phyloP scores from a whole-genome alignment of 2,888 invertebrate genomes.

The Caenorhabditis doughertyi region DNA sequence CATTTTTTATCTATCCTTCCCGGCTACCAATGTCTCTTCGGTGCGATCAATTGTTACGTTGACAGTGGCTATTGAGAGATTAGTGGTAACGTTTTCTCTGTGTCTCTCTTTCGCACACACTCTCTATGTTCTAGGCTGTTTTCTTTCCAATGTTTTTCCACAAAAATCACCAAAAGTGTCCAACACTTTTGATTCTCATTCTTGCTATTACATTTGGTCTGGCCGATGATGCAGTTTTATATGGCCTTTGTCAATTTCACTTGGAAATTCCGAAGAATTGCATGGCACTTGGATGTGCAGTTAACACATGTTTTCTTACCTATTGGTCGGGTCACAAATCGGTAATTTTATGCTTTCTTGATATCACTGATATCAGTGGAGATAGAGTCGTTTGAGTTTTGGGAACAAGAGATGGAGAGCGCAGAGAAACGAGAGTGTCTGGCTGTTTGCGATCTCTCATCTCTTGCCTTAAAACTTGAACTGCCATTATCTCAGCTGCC shows the following conservation, averaged over 20 bases:
- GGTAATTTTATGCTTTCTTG: slow-evolving; percentile 2
- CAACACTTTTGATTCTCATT: neutral
- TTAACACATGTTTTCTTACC: slow-evolving; percentile 41
- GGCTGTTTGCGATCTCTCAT: too few relatives aligned
- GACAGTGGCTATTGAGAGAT: slow-evolving; percentile 29
- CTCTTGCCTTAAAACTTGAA: too few relatives aligned
- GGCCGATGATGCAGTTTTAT: slow-evolving; percentile 40
- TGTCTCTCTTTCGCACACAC: too few relatives aligned
- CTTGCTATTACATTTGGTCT: slow-evolving; percentile 35
- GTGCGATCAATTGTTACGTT: slow-evolving; percentile 18
- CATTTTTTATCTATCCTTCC: slow-evolving; percentile 40
- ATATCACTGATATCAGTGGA: too few relatives aligned
- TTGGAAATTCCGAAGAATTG: slow-evolving; percentile 27
- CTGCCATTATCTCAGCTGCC: too few relatives aligned
- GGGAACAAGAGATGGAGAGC: too few relatives aligned
- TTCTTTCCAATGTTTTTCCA: slow-evolving; percentile 45
- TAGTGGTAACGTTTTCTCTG: slow-evolving; percentile 3
- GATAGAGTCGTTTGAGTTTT: too few relatives aligned
- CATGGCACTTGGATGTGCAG: slow-evolving; percentile 43
- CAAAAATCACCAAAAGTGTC: slow-evolving; percentile 11
- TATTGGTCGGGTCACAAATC: slow-evolving; percentile 60
- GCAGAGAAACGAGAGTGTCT: too few relatives aligned
- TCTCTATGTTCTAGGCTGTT: slow-evolving; percentile 49
- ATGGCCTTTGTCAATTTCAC: slow-evolving; percentile 37
- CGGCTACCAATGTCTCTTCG: slow-evolving; percentile 42